Evolutionary conservation across 2,888 invertebrate genomes (phyloP), one percentile per base, ranked within the genome.

Genomic region (Oligia latruncula): DNA sequence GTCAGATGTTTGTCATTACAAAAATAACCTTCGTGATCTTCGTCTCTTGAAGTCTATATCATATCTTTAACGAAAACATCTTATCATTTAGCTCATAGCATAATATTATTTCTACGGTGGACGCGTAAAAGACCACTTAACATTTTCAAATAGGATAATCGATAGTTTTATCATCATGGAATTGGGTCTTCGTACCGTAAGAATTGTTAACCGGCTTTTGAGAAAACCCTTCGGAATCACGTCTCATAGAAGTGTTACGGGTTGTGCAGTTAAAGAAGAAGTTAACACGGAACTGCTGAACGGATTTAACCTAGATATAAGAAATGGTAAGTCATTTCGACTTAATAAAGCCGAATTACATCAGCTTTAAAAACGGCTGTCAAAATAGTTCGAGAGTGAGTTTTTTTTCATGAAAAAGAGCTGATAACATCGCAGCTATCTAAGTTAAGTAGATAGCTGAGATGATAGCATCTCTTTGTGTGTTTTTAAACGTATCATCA

Each of bases 201-300:
- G 93, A 55, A 82, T 93, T 78, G 87, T 95, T 52, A 94, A 89
- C 95, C 96, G 96, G 95, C 93, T 95, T 93, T 90, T 95, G 68
- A 92, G 94, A 35, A 94, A 92, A 90, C 93, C 95, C 2, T 76
- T 91, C 60, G 89, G 92, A 74, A 81, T 94, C 81, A 86, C 91
- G 52, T 90, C 92, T 40, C 92, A 89, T 77, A 94, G 94, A 88
- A 92, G 90, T 89, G 84, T 93, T 75, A 92, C 94, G 23, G 92
- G 92, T 62, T 90, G 94, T 52, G 93, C 93, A 58, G 91, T 93
- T 3, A 95, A 95, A 82, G 96, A 95, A 89, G 94, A 96, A 78
- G 82, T 91, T 4, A 95, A 94, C 81, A 85, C 90, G 0, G 95
- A 94, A 72, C 87, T 96, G 20, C 78, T 96, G 67, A 94, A 92